phyloP scores from a whole-genome alignment of 2,888 invertebrate species.

The Papilio demoleus region DNA sequence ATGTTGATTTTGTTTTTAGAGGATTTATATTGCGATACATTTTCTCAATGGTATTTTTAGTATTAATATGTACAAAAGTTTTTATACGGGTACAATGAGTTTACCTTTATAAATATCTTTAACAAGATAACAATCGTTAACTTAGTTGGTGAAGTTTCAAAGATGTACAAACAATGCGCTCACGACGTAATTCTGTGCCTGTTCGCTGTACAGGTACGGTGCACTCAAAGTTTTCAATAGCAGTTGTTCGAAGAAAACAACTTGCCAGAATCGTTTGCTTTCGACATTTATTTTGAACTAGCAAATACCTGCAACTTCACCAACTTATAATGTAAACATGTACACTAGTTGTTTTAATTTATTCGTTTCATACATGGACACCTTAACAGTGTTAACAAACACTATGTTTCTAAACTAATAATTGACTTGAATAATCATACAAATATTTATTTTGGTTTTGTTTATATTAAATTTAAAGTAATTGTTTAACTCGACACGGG shows the following conservation, averaged over 20 bases:
- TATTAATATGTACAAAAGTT: not conserved
- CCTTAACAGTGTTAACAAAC: not conserved
- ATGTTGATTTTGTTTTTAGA: not conserved
- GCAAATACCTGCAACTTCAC: not conserved
- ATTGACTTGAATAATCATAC: not conserved
- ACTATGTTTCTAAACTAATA: not conserved
- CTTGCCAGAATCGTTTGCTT: constrained; percentile 8
- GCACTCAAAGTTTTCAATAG: constrained; percentile 18
- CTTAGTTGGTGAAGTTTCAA: constrained; percentile 12
- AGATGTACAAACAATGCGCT: constrained; percentile 27
- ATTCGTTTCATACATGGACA: not conserved
- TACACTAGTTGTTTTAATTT: not conserved
- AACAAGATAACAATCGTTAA: constrained; percentile 16
- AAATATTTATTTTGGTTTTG: not conserved
- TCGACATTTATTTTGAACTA: constrained; percentile 13
- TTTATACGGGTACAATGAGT: not conserved
- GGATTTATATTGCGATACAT: not conserved
- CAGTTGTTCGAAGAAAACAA: constrained; percentile 8
- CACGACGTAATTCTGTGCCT: constrained; percentile 10
- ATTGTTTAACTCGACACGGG: too few species aligned
- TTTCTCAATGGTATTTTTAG: not conserved
- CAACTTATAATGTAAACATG: too few species aligned
- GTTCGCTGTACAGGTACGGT: not conserved
- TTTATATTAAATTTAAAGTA: not conserved
- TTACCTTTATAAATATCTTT: constrained; percentile 5